Evolutionary conservation across 2,888 invertebrate genomes (phyloP).

Genomic region (Ernsta delagoae): DNA sequence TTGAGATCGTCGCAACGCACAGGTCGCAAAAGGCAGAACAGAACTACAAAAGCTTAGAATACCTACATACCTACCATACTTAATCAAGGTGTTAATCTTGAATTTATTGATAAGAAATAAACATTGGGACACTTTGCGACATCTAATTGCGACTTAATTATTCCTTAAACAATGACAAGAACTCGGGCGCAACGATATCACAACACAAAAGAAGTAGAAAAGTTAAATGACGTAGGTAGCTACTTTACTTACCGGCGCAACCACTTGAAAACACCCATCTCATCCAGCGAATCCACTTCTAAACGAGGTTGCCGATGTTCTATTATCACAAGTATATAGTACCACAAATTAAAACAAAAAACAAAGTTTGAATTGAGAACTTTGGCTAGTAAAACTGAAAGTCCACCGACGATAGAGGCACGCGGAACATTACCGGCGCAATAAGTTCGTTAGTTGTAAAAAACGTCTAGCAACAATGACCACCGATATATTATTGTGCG

Average conservation of each 20-base stretch:
- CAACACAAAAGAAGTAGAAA: constrained; percentile 26
- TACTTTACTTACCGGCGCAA: constrained; percentile 81
- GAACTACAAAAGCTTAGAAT: too few relatives aligned
- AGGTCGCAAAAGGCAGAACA: too few relatives aligned
- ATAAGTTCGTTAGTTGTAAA: constrained; percentile 64
- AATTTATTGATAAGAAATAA: too few relatives aligned
- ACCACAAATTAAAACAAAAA: constrained; percentile 34
- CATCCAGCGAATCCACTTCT: constrained; percentile 69
- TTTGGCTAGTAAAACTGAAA: constrained; percentile 58
- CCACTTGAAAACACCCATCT: constrained; percentile 83
- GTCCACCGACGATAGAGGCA: constrained; percentile 56
- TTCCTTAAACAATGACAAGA: constrained; percentile 18
- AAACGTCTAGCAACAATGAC: constrained; percentile 81
- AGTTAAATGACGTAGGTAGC: constrained; percentile 29
- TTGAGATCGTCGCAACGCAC: not conserved
- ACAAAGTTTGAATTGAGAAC: constrained; percentile 49
- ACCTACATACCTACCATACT: too few relatives aligned
- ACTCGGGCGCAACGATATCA: constrained; percentile 2
- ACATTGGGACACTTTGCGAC: too few relatives aligned
- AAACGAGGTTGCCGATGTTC: constrained; percentile 36
- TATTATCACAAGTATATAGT: constrained; percentile 23
- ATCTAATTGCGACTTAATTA: not conserved
- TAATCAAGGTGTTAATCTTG: too few relatives aligned
- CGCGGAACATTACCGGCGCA: constrained; percentile 78
- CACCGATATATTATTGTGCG: constrained; percentile 82